Percentiles rank a stretch among this genome's conserved stretches.
phyloP scores from a whole-genome alignment of 2,113 vertebrate genomes.

The Theristicus caerulescens region DNA sequence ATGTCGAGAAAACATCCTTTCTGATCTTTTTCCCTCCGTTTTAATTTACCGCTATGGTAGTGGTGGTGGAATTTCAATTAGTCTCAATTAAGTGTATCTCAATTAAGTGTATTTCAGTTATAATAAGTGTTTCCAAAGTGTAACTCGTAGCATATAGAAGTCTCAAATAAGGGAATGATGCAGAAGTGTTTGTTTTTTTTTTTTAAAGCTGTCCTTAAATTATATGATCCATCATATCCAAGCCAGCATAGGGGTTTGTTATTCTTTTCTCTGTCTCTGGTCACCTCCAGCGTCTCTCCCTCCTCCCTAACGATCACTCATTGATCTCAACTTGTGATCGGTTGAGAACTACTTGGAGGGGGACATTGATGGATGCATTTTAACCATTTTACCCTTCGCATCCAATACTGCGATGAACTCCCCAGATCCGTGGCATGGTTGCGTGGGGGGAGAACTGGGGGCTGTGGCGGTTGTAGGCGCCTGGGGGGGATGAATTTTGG shows the following conservation, averaged over 20 bases:
- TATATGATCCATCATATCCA: slow-evolving; percentile 67
- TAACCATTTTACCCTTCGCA: slow-evolving; percentile 76
- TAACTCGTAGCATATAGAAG: background rate
- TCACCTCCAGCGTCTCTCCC: slow-evolving; percentile 69
- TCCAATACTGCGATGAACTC: slow-evolving; percentile 79
- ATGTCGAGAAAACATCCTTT: background rate
- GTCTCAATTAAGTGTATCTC: slow-evolving; percentile 22
- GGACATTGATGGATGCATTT: slow-evolving; percentile 87
- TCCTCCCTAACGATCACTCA: slow-evolving; percentile 77
- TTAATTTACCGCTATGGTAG: slow-evolving; percentile 25
- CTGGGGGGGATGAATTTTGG: background rate
- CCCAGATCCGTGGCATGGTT: slow-evolving; percentile 67
- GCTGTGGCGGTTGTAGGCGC: accelerated
- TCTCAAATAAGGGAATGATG: background rate
- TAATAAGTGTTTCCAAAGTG: slow-evolving; percentile 12
- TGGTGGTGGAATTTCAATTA: slow-evolving; percentile 21
- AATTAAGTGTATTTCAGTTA: slow-evolving; percentile 43
- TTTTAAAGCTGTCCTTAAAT: slow-evolving; percentile 69
- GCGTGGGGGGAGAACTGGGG: accelerated
- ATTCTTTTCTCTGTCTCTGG: slow-evolving; percentile 74
- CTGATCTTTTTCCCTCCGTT: background rate
- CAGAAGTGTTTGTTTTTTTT: background rate
- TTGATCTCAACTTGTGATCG: slow-evolving; percentile 85
- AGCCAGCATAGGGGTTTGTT: slow-evolving; percentile 72
- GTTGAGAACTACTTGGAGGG: slow-evolving; percentile 81